phyloP scores from a whole-genome alignment of 2,797 vertebrate species.

The Chrosomus eos region DNA sequence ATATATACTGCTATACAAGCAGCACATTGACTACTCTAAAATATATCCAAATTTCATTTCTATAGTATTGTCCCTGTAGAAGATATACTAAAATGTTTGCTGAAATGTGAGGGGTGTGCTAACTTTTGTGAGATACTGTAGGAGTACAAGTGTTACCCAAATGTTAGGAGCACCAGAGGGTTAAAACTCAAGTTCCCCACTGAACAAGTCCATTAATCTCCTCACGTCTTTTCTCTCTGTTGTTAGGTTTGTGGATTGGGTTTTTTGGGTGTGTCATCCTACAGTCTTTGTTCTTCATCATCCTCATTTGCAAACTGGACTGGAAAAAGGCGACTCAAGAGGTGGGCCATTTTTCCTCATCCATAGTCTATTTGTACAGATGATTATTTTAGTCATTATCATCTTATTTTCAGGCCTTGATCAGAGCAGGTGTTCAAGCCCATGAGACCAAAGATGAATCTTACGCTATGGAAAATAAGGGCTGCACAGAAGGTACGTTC shows the following conservation, averaged over 20 bases:
- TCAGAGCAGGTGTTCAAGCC: slow-evolving; percentile 67
- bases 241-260: slow-evolving; percentile 85
- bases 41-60: too few relatives aligned
- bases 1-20: too few relatives aligned
- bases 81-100: too few relatives aligned
- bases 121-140: too few relatives aligned
- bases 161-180: too few relatives aligned
- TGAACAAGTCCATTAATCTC: not conserved
- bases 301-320: slow-evolving; percentile 80
- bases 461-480: slow-evolving; percentile 56
- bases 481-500: slow-evolving; percentile 49
- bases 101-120: too few relatives aligned
- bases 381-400: not conserved
- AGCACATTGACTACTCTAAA: too few relatives aligned
- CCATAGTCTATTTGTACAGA: too few relatives aligned
- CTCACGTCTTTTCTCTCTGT: not conserved
- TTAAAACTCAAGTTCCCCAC: too few relatives aligned
- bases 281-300: slow-evolving; percentile 78
- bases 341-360: slow-evolving; percentile 67
- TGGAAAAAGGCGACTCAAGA: slow-evolving; percentile 85
- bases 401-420: slow-evolving; percentile 61
- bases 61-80: too few relatives aligned
- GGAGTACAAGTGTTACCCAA: too few relatives aligned
- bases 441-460: slow-evolving; percentile 48
- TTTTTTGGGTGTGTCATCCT: slow-evolving; percentile 76